Conservation (phyloP, 2,888 invertebrate genomes). For the Electrophaes corylata region DNA sequence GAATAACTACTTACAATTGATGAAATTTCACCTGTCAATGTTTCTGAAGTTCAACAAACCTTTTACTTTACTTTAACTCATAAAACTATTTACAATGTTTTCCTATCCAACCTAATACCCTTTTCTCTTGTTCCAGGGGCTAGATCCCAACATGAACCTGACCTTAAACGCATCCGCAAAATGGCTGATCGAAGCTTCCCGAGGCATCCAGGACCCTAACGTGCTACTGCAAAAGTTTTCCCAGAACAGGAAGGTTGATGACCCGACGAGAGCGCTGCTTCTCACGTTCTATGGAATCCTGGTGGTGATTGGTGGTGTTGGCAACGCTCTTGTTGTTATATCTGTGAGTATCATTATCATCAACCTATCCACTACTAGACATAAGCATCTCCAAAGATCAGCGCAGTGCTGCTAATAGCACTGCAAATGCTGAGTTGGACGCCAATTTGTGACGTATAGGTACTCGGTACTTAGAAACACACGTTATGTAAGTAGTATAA, state of each 20-base stretch:
- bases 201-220: constrained; percentile 70
- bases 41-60: too few relatives aligned
- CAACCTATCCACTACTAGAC: too few relatives aligned
- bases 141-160: constrained; percentile 67
- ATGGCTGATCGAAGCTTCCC: constrained; percentile 76
- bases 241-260: constrained; percentile 88
- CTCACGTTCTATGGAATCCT: constrained; percentile 89
- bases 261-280: constrained; percentile 87
- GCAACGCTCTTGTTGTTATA: constrained; percentile 93
- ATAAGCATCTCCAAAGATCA: too few relatives aligned
- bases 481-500: too few relatives aligned
- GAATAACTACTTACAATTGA: too few relatives aligned
- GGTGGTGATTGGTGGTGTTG: constrained; percentile 92
- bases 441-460: too few relatives aligned
- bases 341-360: constrained; percentile 72
- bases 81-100: too few relatives aligned
- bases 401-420: too few relatives aligned
- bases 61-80: too few relatives aligned
- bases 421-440: too few relatives aligned
- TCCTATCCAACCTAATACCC: not conserved
- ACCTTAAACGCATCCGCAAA: constrained; percentile 69
- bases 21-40: too few relatives aligned
- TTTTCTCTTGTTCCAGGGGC: constrained; percentile 64
- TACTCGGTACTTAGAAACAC: too few relatives aligned
- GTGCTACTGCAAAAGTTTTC: constrained; percentile 85